These are phyloP conservation scores for Apamea sordens DNA, from an alignment of 2,888 invertebrate species.

Conservation along the genomic window DNA sequence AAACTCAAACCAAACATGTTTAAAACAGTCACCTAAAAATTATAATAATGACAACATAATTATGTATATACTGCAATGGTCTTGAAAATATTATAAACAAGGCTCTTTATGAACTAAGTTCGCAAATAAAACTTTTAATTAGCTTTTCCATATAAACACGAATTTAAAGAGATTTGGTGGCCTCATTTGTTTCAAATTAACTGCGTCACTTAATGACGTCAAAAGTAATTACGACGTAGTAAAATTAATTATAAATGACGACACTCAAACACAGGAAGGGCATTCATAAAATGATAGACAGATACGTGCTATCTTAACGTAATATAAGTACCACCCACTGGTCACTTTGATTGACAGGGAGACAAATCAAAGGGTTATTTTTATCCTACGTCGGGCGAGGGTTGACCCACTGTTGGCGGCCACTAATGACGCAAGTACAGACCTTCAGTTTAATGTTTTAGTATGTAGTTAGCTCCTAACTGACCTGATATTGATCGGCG, in stretches of 20 bases:
- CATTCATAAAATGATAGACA: conserved; percentile 17
- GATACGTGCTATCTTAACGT: conserved; percentile 16
- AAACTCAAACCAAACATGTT: too few species aligned
- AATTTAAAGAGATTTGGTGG: not conserved
- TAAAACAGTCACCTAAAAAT: too few species aligned
- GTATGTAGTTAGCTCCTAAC: conserved; percentile 48
- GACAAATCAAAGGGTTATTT: conserved; percentile 73
- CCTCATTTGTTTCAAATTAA: not conserved
- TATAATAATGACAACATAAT: too few species aligned
- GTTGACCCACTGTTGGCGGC: conserved; percentile 71
- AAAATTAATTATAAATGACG: conserved; percentile 18
- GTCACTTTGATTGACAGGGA: conserved; percentile 69
- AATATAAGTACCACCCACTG: conserved; percentile 15
- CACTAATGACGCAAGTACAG: conserved; percentile 73
- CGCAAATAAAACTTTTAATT: not conserved
- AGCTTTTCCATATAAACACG: not conserved
- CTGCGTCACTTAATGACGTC: conserved; percentile 33
- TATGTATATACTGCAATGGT: not conserved
- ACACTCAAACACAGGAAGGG: conserved; percentile 34
- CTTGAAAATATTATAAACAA: conserved; percentile 7
- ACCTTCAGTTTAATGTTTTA: conserved; percentile 74
- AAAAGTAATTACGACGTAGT: conserved; percentile 28
- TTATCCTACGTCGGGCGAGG: conserved; percentile 65
- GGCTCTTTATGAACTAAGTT: not conserved
- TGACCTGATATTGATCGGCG: conserved; percentile 32